phyloP scores from a whole-genome alignment of 2,888 invertebrate species.

The Thymelicus sylvestris region DNA sequence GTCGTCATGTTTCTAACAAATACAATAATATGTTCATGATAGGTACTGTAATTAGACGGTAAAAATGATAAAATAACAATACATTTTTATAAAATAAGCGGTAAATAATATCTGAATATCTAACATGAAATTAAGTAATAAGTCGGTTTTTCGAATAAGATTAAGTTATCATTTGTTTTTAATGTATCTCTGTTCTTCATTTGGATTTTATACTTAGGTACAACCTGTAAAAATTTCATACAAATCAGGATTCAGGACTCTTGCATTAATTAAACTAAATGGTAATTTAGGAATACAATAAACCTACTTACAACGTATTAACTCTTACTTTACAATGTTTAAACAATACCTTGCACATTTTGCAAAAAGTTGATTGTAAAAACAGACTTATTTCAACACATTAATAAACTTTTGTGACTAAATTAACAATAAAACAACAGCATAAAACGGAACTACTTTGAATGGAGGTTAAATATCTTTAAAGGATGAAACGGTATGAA shows the following conservation, averaged over 20 bases:
- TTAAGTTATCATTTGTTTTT: neutral
- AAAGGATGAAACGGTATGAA: too few relatives aligned
- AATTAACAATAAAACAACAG: neutral
- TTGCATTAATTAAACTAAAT: neutral
- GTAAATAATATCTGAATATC: conserved; percentile 8
- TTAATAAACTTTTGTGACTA: neutral
- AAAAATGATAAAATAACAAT: conserved; percentile 16
- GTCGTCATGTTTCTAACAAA: conserved; percentile 66
- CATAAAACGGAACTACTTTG: too few relatives aligned
- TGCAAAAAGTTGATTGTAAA: neutral
- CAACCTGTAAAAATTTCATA: neutral
- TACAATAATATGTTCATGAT: conserved; percentile 53
- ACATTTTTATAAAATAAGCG: conserved; percentile 15
- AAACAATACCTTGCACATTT: neutral
- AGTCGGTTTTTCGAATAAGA: neutral
- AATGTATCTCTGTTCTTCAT: neutral
- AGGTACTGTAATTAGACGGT: conserved; percentile 13
- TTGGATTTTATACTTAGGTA: neutral
- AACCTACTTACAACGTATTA: neutral
- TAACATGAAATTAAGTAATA: neutral
- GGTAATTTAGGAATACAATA: neutral
- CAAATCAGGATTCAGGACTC: neutral
- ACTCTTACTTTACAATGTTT: neutral
- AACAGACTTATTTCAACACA: neutral
- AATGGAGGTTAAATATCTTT: too few relatives aligned